These are phyloP conservation scores for Potorous gilbertii DNA, from an alignment of 2,797 vertebrate genomes.

Conservation along the genomic window DNA sequence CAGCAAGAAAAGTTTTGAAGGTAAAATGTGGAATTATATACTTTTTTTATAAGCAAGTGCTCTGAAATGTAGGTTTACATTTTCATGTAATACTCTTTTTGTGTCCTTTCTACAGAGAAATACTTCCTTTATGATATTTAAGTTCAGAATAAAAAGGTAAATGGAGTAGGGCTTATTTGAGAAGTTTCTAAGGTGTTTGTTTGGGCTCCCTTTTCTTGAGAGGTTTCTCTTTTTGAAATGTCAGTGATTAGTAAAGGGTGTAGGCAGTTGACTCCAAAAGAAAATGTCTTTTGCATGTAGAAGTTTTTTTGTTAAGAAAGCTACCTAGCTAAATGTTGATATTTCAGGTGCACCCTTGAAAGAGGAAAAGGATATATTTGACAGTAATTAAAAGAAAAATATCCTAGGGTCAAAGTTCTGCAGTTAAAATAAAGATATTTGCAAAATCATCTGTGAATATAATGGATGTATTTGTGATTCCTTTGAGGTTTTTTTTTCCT, in stretches of 20 bases:
- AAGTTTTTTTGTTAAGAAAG: background rate
- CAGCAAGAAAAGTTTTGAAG: background rate
- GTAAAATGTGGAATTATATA: background rate
- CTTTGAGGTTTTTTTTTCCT: background rate
- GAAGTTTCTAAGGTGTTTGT: background rate
- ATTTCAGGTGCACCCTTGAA: background rate
- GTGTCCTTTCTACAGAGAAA: background rate
- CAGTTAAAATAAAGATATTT: background rate
- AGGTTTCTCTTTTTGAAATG: background rate
- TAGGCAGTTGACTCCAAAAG: background rate
- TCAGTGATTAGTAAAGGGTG: background rate
- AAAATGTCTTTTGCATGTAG: background rate
- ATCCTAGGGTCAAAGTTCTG: background rate
- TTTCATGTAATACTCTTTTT: background rate
- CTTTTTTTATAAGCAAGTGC: background rate
- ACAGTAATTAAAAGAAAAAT: background rate
- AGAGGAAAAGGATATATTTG: background rate
- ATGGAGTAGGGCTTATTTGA: background rate
- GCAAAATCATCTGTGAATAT: background rate
- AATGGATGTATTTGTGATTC: background rate
- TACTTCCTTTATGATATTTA: background rate
- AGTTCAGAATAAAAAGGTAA: background rate
- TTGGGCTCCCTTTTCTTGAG: background rate
- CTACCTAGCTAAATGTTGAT: background rate
- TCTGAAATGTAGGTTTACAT: background rate